Percentiles rank a stretch among this genome's conserved stretches.
Evolutionary conservation across 2,888 invertebrate species (phyloP).

Genomic region (Chloroclysta siterata): DNA sequence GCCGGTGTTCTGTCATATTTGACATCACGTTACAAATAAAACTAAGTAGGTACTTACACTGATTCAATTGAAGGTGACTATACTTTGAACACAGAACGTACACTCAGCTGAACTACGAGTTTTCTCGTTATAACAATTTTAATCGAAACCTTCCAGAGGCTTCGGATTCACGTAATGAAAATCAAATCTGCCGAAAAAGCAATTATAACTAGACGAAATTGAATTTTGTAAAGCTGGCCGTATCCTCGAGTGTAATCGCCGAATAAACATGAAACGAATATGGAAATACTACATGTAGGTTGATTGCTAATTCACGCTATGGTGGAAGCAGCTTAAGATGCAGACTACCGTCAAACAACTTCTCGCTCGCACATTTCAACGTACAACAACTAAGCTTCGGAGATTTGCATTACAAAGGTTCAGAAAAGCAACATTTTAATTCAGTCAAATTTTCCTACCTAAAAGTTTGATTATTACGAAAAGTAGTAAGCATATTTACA

Average conservation of each 20-base stretch:
- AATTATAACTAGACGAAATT: constrained; percentile 27
- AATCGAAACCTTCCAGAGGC: constrained; percentile 9
- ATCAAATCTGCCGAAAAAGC: constrained; percentile 19
- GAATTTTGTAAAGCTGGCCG: constrained; percentile 16
- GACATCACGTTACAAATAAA: too few relatives aligned
- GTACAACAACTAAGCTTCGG: too few relatives aligned
- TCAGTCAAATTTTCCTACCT: too few relatives aligned
- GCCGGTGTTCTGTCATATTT: too few relatives aligned
- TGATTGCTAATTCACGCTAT: constrained; percentile 1
- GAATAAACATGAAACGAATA: constrained; percentile 8
- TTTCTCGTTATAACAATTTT: constrained; percentile 3
- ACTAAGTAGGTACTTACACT: too few relatives aligned
- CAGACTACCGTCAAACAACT: too few relatives aligned
- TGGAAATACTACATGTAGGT: not conserved
- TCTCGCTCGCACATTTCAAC: too few relatives aligned
- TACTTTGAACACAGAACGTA: not conserved
- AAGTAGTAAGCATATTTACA: too few relatives aligned
- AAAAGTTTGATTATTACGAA: too few relatives aligned
- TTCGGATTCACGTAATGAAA: constrained; percentile 1
- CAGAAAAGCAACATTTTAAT: too few relatives aligned
- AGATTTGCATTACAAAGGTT: too few relatives aligned
- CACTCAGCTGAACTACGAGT: not conserved
- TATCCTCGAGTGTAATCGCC: constrained; percentile 6
- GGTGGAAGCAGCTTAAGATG: not conserved
- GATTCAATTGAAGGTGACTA: not conserved